Evolutionary conservation across 2,113 vertebrate species (phyloP).

Genomic region (Pollachius pollachius): DNA sequence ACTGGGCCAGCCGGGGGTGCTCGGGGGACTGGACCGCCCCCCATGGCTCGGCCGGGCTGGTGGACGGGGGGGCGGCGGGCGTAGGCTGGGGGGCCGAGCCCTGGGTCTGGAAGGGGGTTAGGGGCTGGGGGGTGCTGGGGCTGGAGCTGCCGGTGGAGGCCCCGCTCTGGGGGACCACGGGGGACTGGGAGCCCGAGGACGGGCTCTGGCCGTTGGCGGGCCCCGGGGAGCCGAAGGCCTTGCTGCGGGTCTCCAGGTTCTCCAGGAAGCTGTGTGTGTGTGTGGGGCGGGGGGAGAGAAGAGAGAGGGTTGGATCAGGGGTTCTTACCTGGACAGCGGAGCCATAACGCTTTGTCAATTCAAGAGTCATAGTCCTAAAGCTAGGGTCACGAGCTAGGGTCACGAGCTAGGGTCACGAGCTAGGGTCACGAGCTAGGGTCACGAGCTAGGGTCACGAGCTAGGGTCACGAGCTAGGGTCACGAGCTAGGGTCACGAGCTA

Average conservation of each 20-base stretch:
- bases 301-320: background rate
- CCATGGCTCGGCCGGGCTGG: slow-evolving; percentile 46
- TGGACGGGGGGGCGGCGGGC: slow-evolving; percentile 7
- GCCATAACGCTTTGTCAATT: too few species aligned
- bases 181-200: slow-evolving; percentile 91
- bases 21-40: slow-evolving; percentile 13
- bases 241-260: slow-evolving; percentile 86
- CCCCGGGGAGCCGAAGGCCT: slow-evolving; percentile 75
- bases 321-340: too few species aligned
- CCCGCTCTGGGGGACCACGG: slow-evolving; percentile 79
- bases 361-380: too few species aligned
- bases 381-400: too few species aligned
- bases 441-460: too few species aligned
- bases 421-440: too few species aligned
- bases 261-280: slow-evolving; percentile 85
- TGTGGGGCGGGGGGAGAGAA: background rate
- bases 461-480: too few species aligned
- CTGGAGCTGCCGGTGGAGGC: slow-evolving; percentile 87
- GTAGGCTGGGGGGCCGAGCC: slow-evolving; percentile 39
- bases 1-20: slow-evolving; percentile 25
- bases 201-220: slow-evolving; percentile 88
- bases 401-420: too few species aligned
- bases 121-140: slow-evolving; percentile 83
- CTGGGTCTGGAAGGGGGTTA: slow-evolving; percentile 49
- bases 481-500: too few species aligned